A percentile compares a stretch with the other conserved stretches of the same genome.
These are phyloP conservation scores for Danio rerio DNA, from an alignment of 2,113 vertebrate genomes.

Conservation along the genomic window DNA sequence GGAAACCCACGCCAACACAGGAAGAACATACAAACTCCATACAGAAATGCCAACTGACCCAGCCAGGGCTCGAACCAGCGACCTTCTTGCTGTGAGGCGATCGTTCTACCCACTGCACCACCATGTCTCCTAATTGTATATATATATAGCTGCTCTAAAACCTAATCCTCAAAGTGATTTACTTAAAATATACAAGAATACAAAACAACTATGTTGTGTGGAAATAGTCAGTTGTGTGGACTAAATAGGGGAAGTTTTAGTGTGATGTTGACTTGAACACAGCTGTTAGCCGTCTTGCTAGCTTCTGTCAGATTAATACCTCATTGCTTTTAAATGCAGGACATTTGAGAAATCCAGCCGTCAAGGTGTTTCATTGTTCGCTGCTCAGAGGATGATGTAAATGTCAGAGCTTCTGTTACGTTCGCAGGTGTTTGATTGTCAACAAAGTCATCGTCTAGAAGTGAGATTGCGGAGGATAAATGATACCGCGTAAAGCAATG, in stretches of 20 bases:
- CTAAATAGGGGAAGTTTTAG: neutral
- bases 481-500: neutral
- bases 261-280: neutral
- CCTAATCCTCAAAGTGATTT: too few species aligned
- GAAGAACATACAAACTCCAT: too few species aligned
- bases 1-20: too few species aligned
- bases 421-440: conserved; percentile 8
- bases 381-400: neutral
- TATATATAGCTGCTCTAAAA: too few species aligned
- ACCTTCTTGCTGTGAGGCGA: too few species aligned
- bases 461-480: neutral
- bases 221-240: too few species aligned
- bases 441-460: neutral
- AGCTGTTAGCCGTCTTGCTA: neutral
- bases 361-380: neutral
- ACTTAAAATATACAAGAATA: too few species aligned
- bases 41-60: too few species aligned
- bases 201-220: too few species aligned
- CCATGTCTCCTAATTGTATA: too few species aligned
- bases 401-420: neutral
- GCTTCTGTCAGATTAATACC: neutral
- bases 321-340: neutral
- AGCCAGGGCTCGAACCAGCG: too few species aligned
- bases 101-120: too few species aligned
- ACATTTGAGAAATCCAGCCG: neutral